Evolutionary conservation across 2,113 vertebrate genomes (phyloP).

Genomic region (Oncorhynchus mykiss): DNA sequence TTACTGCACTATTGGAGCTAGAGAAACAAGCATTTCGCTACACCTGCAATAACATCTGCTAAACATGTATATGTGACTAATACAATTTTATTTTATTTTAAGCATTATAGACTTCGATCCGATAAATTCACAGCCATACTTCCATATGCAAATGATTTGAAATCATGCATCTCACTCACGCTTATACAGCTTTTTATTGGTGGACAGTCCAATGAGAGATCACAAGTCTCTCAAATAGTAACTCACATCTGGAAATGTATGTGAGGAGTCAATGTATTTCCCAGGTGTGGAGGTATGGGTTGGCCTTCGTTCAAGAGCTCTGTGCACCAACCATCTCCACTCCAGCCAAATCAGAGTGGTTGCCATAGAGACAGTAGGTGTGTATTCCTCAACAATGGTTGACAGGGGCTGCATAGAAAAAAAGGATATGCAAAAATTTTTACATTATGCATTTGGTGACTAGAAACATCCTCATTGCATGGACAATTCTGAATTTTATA

Average conservation of each 20-base stretch:
- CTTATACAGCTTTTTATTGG: conserved; percentile 14
- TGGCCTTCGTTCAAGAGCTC: not conserved
- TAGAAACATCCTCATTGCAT: not conserved
- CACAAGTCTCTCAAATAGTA: conserved; percentile 46
- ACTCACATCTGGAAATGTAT: conserved; percentile 66
- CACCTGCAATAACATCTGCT: no score
- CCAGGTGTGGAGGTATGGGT: conserved; percentile 56
- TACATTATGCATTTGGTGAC: not conserved
- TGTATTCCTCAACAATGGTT: conserved; percentile 4
- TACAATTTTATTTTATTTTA: no score
- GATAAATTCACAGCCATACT: no score
- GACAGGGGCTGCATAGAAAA: conserved; percentile 21
- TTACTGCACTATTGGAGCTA: no score
- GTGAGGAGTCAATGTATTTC: conserved; percentile 57
- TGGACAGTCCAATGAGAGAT: conserved; percentile 1
- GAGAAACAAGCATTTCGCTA: no score
- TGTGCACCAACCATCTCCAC: conserved; percentile 4
- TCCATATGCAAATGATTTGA: no score
- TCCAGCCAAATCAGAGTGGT: conserved; percentile 38
- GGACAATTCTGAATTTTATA: not conserved
- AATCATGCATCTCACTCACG: not conserved
- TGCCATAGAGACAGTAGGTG: conserved; percentile 35
- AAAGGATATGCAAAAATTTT: conserved; percentile 4
- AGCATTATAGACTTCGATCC: no score
- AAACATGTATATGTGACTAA: no score